Evolutionary conservation across 2,113 vertebrate species (phyloP), one percentile per base, ranked within the genome.

Genomic region (Proteles cristata): DNA sequence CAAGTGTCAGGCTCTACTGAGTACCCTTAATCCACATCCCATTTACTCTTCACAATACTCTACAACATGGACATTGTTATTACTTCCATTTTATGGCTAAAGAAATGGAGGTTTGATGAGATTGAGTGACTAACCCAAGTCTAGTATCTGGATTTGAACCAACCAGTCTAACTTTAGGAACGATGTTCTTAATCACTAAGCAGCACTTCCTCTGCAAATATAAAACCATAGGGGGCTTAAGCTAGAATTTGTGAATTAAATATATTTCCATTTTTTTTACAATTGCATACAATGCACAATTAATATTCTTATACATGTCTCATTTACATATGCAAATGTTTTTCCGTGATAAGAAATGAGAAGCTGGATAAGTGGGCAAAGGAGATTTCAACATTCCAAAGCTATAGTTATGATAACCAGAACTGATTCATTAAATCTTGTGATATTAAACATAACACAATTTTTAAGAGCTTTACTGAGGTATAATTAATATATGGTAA

Each of bases 381-480:
- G 26, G n/a, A 33, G 17, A 88, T 69, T 68, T 88, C 35, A 93
- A 9, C 17, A 25, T 87, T 77, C 61, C 83, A 33, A 83, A 91
- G 28, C 69, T 55, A 31, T 48, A 88, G 63, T 26, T 88, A 63
- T 69, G 66, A 95, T 69, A 87, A 76, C 5, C 17, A 83, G 21
- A 92, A 87, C 69, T 84, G 89, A 93, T 39, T 93, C 28, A 81
- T 87, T 90, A n/a, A 74, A 73, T n/a, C 25, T 25, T 77, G 3
- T 68, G 14, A 58, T 53, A 76, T 93, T n/a, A 77, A 84, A 45
- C 3, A 33, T 76, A 96, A 7, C 8, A 48, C 8, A 88, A 28
- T 45, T 93, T 92, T 83, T 45, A 88, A 88, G 28, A 61, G 2
- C 25, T 55, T 91, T 83, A 77, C 69, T 63, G 33, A 11, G 17